Conservation (phyloP, 1,140 invertebrate genomes). For the Procambarus clarkii region DNA sequence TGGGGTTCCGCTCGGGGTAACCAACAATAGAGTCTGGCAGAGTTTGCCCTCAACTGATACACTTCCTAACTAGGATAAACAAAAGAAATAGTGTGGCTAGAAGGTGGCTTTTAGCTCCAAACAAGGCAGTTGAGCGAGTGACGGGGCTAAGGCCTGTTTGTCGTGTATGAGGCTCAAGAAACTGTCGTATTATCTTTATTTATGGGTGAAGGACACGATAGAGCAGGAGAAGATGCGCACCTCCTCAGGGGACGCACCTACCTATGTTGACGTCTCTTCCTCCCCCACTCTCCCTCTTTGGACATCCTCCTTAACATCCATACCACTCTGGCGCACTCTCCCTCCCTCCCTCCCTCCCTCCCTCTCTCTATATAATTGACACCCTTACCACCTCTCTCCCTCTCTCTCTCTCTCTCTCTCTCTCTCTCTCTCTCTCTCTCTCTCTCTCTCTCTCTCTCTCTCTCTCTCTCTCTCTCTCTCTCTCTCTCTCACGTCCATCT, state of each 20-base stretch:
- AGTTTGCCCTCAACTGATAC: too few relatives aligned
- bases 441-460: slow-evolving; percentile 12
- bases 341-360: too few relatives aligned
- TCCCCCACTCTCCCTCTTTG: not conserved
- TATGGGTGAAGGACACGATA: not conserved
- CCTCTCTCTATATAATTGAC: too few relatives aligned
- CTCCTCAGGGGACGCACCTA: too few relatives aligned
- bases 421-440: slow-evolving; percentile 20
- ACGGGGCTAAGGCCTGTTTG: not conserved
- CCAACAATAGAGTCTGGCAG: too few relatives aligned
- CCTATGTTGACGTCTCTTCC: not conserved
- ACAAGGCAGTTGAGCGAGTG: not conserved
- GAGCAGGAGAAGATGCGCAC: not conserved
- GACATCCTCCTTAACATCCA: too few relatives aligned
- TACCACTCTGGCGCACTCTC: too few relatives aligned
- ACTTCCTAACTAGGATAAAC: too few relatives aligned
- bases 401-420: not conserved
- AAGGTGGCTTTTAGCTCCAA: not conserved
- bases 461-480: too few relatives aligned
- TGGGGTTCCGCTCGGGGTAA: too few relatives aligned
- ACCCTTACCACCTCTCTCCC: not conserved
- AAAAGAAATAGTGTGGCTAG: not conserved
- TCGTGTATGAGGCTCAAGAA: not conserved
- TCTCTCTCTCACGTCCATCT: too few relatives aligned
- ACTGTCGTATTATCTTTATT: not conserved